Evolutionary conservation across 64 coral and sea anemone species (phyloP), one percentile per base, ranked within the genome.

Genomic region (Montipora foliosa): DNA sequence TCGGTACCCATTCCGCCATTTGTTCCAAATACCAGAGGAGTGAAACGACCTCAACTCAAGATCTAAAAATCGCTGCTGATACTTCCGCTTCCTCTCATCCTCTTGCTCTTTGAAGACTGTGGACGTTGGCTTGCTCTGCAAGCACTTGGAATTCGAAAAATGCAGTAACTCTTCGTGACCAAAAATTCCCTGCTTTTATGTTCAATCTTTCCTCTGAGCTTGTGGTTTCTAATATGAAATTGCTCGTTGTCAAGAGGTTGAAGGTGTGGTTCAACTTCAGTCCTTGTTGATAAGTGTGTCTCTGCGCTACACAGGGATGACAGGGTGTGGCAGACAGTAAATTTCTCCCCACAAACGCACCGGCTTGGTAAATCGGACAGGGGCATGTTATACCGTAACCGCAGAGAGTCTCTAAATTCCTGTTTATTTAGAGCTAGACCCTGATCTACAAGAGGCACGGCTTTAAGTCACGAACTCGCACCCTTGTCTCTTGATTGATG

Each of bases 121-220:
- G 47, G 78, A 80, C 25, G 37, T 80, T 59, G 16, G 1, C 21
- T 80, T 49, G 6, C 22, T 25, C 78, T 80, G 78, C 5, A 49
- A 25, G 75, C 25, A 37, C 73, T 44, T 75, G 25, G 73, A 75
- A 19, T 44, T 75, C 73, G 45, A 81, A 53, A 81, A 81, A 52
- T 81, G 79, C 79, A 9, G 79, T 81, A 55, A 81, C 79, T 59
- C 51, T 2, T 81, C 0, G 13, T 81, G 68, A 47, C 68, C 68
- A 88, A 49, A 88, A 73, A 5, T 66, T 44, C 62, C 45, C 85
- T 10, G 67, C 60, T 14, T 88, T 88, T 25, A 88, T 88, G 49
- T 88, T 70, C 17, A 88, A 48, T 20, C 89, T 75, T 81, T 76
- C 89, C 61, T 90, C 88, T 7, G 53, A 24, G 29, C 75, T 90